phyloP scores from a whole-genome alignment of 2,888 invertebrate species.

The Synanthedon tipuliformis region DNA sequence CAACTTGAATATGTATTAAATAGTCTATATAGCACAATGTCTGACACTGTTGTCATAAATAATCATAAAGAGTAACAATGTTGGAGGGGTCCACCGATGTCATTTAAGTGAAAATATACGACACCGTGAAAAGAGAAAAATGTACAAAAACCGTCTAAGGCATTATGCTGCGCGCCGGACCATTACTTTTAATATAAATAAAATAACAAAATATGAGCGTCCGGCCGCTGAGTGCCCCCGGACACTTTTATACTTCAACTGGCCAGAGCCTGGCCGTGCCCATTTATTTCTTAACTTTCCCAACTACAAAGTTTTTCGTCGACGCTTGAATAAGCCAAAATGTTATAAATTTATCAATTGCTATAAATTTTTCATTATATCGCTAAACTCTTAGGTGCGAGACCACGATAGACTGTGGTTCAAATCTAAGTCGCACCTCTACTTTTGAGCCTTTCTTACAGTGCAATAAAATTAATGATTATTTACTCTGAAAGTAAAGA shows the following conservation, averaged over 20 bases:
- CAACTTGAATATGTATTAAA: slow-evolving; percentile 9
- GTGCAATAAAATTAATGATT: no score
- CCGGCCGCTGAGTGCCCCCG: slow-evolving; percentile 67
- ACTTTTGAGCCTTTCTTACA: no score
- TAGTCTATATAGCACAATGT: slow-evolving; percentile 22
- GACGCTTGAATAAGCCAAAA: not conserved
- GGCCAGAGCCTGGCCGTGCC: slow-evolving; percentile 23
- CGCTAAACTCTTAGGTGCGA: no score
- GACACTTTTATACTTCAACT: slow-evolving; percentile 64
- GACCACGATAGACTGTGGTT: no score
- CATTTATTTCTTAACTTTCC: slow-evolving; percentile 37
- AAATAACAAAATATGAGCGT: slow-evolving; percentile 71
- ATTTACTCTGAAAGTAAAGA: no score
- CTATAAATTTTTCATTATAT: no score
- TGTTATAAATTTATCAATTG: no score
- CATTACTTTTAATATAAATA: slow-evolving; percentile 72
- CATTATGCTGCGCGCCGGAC: slow-evolving; percentile 58
- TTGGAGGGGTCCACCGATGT: slow-evolving; percentile 57
- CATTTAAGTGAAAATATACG: slow-evolving; percentile 70
- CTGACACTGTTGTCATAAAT: not conserved
- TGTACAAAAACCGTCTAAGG: slow-evolving; percentile 61
- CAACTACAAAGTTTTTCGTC: not conserved
- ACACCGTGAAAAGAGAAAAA: slow-evolving; percentile 60
- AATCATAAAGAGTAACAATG: slow-evolving; percentile 28
- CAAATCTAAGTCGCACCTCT: no score